A percentile compares a stretch with the other conserved stretches of the same genome.
phyloP scores from a whole-genome alignment of 2,888 invertebrate species.

The Microplitis deprimator region DNA sequence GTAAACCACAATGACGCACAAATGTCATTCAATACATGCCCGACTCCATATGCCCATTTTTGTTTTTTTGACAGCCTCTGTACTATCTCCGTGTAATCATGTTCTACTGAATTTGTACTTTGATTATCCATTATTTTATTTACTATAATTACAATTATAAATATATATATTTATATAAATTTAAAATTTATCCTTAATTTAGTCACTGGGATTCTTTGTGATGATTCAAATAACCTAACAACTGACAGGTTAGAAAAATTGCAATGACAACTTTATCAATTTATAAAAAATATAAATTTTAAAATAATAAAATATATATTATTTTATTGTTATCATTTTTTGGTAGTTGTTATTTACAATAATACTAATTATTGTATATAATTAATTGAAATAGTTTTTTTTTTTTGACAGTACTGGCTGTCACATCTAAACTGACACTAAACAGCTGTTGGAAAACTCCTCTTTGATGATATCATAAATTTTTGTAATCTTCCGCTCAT shows the following conservation, averaged over 20 bases:
- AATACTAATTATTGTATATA: background rate
- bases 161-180: conserved; percentile 3
- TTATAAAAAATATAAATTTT: background rate
- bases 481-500: background rate
- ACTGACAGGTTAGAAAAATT: no score
- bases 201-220: background rate
- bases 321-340: background rate
- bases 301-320: background rate
- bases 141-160: background rate
- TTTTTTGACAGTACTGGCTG: background rate
- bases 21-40: conserved; percentile 92
- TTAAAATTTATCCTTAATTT: background rate
- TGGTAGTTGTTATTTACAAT: background rate
- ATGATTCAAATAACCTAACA: no score
- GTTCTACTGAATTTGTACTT: conserved; percentile 49
- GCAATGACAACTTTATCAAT: no score
- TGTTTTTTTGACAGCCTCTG: conserved; percentile 68
- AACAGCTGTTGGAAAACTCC: conserved; percentile 9
- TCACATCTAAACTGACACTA: background rate
- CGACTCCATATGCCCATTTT: conserved; percentile 80
- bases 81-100: conserved; percentile 73
- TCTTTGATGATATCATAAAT: conserved; percentile 13
- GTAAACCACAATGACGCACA: conserved; percentile 96
- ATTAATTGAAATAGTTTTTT: no score
- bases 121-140: conserved; percentile 55